Percentiles rank a stretch among this genome's conserved stretches.
Evolutionary conservation across 2,888 invertebrate genomes (phyloP).

Genomic region (Ariolimax columbianus): DNA sequence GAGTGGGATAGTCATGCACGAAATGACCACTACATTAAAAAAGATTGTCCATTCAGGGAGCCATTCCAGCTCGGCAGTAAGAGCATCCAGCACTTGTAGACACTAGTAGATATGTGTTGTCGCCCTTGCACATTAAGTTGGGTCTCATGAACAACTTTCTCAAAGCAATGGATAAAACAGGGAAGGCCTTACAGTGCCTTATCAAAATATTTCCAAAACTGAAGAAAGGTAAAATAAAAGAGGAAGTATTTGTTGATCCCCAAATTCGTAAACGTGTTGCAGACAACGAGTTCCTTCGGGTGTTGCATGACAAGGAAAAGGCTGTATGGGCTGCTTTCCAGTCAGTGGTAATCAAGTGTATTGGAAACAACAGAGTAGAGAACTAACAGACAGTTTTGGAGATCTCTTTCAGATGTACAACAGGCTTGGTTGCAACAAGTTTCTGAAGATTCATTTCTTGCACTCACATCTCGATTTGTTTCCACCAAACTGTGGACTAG

Average conservation of each 20-base stretch:
- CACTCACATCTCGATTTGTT: too few species aligned
- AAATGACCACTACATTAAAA: neutral
- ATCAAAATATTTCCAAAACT: neutral
- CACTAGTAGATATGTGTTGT: neutral
- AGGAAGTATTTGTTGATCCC: too few species aligned
- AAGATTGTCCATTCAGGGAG: neutral
- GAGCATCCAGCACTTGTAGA: neutral
- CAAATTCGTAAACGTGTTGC: neutral
- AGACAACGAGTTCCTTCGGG: neutral
- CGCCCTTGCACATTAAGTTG: neutral
- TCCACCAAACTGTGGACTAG: too few species aligned
- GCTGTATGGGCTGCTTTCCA: neutral
- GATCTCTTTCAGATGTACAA: too few species aligned
- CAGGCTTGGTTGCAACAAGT: too few species aligned
- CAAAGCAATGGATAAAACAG: neutral
- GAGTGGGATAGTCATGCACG: too few species aligned
- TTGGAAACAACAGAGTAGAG: neutral
- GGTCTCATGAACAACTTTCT: neutral
- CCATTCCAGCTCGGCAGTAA: neutral
- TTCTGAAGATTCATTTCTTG: too few species aligned
- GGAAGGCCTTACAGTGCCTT: neutral
- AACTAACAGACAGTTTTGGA: neutral
- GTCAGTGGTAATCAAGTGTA: neutral
- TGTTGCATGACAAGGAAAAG: neutral
- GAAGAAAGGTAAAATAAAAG: neutral